These are phyloP conservation scores for Platichthys flesus DNA, from an alignment of 2,113 vertebrate species.

Conservation along the genomic window DNA sequence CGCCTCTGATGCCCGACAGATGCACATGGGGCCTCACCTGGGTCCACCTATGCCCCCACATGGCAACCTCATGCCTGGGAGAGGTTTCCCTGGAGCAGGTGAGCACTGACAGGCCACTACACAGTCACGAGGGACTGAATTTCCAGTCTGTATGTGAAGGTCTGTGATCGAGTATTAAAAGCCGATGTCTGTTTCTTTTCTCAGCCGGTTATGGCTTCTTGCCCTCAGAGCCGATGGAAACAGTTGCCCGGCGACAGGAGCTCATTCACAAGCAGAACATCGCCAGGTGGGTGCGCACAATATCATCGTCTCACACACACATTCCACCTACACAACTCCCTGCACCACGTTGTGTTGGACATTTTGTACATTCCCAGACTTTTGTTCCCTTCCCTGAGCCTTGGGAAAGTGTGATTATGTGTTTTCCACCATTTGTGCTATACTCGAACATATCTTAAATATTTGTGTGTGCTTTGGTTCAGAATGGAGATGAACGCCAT, in stretches of 20 bases:
- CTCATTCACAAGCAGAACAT: conserved; percentile 93
- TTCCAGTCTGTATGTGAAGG: neutral
- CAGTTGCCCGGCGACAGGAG: conserved; percentile 91
- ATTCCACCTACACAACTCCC: conserved; percentile 13
- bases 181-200: conserved; percentile 1
- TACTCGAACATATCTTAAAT: neutral
- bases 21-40: conserved; percentile 87
- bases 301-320: conserved; percentile 19
- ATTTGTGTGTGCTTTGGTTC: conserved; percentile 12
- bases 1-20: conserved; percentile 87
- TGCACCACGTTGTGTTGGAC: neutral
- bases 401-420: neutral
- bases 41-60: conserved; percentile 84
- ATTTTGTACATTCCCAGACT: conserved; percentile 1
- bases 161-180: neutral
- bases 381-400: neutral
- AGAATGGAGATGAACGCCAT: conserved; percentile 96
- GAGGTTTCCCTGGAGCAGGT: conserved; percentile 86
- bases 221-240: conserved; percentile 90
- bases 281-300: conserved; percentile 84
- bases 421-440: neutral
- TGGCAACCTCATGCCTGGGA: conserved; percentile 80
- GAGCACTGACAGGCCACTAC: conserved; percentile 2
- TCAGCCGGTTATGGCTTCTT: conserved; percentile 88
- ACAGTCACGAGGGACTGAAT: neutral